Conservation (phyloP, 30 jellyfish, hydroid and myxozoan genomes). For the Turritopsis dohrnii region DNA sequence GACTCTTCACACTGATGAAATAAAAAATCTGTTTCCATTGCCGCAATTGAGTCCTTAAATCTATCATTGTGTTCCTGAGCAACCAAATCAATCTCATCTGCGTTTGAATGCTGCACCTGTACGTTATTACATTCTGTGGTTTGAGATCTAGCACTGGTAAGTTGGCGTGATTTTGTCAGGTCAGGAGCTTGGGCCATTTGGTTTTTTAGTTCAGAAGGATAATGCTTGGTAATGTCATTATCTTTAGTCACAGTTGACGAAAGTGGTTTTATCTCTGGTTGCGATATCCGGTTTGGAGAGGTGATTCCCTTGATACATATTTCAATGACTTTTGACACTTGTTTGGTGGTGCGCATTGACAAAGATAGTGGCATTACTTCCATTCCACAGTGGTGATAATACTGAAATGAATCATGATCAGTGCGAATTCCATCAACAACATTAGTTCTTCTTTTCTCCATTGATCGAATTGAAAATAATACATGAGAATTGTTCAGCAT, state of each 20-base stretch:
- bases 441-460: too few species aligned
- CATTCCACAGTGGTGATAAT: background rate
- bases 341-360: background rate
- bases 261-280: background rate
- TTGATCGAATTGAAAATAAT: too few species aligned
- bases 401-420: background rate
- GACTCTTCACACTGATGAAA: background rate
- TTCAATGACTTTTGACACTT: background rate
- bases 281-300: background rate
- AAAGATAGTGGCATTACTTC: background rate
- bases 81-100: background rate
- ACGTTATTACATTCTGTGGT: background rate
- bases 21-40: background rate
- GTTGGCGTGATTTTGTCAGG: background rate
- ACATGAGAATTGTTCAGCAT: too few species aligned
- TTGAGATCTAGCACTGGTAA: background rate
- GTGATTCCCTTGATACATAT: background rate
- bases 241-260: background rate
- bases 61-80: background rate
- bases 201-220: background rate
- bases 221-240: too few species aligned
- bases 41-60: background rate
- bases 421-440: too few species aligned
- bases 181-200: background rate
- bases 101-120: background rate